phyloP scores from a whole-genome alignment of 2,113 vertebrate genomes.

The Redunca redunca region DNA sequence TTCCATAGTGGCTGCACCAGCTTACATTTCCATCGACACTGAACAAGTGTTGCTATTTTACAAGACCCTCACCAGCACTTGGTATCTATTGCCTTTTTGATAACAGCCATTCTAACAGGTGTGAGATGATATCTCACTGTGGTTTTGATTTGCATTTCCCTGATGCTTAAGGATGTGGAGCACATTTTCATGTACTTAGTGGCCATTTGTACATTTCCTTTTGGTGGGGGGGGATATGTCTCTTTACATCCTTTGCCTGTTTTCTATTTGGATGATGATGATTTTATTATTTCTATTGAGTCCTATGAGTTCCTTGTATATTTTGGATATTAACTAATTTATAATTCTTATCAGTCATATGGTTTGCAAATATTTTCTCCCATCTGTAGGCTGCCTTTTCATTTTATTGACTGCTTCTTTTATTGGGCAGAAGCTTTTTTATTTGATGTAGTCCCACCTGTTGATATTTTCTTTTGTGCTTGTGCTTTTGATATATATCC shows the following conservation, averaged over 20 bases:
- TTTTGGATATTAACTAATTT: neutral
- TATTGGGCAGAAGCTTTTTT: neutral
- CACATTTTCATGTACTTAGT: neutral
- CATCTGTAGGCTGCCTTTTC: neutral
- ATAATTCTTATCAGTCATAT: neutral
- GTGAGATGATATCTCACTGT: neutral
- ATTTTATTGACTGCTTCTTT: neutral
- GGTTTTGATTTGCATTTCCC: neutral
- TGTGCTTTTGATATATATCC: neutral
- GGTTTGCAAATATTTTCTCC: neutral
- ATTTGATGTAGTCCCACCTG: neutral
- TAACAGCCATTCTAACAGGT: neutral
- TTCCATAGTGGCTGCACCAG: neutral
- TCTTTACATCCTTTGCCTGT: neutral
- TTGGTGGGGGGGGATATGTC: neutral
- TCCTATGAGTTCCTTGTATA: neutral
- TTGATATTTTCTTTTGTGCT: neutral
- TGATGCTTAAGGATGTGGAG: neutral
- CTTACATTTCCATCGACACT: neutral
- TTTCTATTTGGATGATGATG: neutral
- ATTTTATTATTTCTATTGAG: neutral
- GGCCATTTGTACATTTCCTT: neutral
- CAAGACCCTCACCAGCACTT: neutral
- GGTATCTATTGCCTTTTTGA: neutral
- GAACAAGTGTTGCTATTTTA: neutral